Conservation (phyloP, 2,888 invertebrate genomes). For the Rhagium mordax region DNA sequence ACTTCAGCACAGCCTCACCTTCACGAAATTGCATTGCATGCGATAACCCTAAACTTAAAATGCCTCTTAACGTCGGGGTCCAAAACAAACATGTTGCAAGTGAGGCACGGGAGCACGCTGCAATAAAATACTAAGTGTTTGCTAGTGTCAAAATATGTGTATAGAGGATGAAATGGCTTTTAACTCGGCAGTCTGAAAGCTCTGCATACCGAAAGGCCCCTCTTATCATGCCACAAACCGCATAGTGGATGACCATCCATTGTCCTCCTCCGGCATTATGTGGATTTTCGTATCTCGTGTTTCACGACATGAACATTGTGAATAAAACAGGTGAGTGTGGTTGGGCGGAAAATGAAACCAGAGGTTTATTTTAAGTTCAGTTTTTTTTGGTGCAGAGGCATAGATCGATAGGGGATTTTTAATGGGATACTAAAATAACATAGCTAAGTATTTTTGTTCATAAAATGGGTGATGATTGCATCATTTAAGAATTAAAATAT, state of each 20-base stretch:
- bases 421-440: too few species aligned
- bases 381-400: too few species aligned
- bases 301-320: background rate
- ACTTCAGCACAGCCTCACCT: too few species aligned
- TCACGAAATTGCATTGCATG: too few species aligned
- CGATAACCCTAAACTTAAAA: background rate
- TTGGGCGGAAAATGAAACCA: background rate
- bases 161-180: slow-evolving; percentile 5
- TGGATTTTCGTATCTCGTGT: background rate
- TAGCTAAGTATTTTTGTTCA: too few species aligned
- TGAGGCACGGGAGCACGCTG: background rate
- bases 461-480: too few species aligned
- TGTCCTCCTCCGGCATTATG: background rate
- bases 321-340: background rate
- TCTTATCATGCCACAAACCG: slow-evolving; percentile 6
- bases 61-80: background rate
- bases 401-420: too few species aligned
- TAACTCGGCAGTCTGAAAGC: background rate
- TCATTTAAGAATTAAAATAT: too few species aligned
- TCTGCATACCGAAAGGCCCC: background rate
- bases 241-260: slow-evolving; percentile 5
- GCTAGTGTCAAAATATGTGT: slow-evolving; percentile 8
- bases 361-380: background rate
- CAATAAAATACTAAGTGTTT: slow-evolving; percentile 19
- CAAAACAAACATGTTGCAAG: slow-evolving; percentile 16